These are phyloP conservation scores for Microtus ochrogaster DNA, from an alignment of 2,113 vertebrate species.

Conservation along the genomic window DNA sequence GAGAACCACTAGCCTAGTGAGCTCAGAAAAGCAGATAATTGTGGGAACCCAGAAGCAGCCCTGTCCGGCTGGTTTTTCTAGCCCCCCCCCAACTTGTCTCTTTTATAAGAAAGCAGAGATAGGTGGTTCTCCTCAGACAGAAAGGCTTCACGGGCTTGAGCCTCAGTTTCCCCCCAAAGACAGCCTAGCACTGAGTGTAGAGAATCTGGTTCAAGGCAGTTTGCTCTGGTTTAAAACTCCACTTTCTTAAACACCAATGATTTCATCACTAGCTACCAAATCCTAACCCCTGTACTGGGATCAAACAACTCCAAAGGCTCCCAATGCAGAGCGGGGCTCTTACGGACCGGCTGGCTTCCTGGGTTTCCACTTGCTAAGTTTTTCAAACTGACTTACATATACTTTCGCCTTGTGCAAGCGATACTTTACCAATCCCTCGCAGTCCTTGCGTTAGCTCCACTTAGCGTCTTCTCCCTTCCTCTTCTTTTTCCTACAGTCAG, in stretches of 20 bases:
- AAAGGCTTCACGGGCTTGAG: background rate
- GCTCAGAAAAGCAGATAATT: background rate
- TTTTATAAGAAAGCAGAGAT: background rate
- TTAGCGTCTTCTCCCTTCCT: background rate
- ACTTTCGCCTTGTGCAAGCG: background rate
- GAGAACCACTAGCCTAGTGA: background rate
- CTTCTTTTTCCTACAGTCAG: background rate
- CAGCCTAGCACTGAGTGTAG: background rate
- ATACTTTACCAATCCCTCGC: background rate
- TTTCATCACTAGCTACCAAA: background rate
- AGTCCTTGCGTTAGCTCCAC: background rate
- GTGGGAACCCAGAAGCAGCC: background rate
- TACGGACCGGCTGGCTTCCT: background rate
- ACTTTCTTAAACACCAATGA: background rate
- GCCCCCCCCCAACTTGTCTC: too few species aligned
- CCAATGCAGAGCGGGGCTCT: background rate
- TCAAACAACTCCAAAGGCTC: background rate
- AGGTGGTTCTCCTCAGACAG: background rate
- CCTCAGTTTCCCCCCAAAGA: background rate
- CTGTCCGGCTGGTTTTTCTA: background rate
- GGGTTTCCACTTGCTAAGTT: background rate
- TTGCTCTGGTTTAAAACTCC: background rate
- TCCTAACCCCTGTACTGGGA: background rate
- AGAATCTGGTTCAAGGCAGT: background rate
- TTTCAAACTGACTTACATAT: background rate